phyloP scores from a whole-genome alignment of 1,140 invertebrate species.

The Drosophila ficusphila region DNA sequence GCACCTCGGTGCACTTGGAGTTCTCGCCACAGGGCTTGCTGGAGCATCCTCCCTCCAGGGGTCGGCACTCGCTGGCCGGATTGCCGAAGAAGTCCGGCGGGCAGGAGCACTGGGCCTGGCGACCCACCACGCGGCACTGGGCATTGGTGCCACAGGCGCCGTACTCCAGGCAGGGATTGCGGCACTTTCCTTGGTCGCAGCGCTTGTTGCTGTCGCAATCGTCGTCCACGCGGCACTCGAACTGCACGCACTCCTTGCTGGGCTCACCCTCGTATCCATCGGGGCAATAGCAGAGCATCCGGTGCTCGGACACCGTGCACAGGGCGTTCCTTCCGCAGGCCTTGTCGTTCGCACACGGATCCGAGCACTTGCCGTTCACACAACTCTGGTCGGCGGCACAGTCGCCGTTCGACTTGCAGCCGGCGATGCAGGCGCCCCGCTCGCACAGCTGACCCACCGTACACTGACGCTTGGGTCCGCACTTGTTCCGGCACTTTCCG shows the following conservation, averaged over 20 bases:
- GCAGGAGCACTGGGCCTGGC: constrained; percentile 92
- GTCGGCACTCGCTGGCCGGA: constrained; percentile 90
- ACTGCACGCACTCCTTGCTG: constrained; percentile 89
- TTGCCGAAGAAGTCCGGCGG: constrained; percentile 94
- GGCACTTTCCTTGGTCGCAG: constrained; percentile 90
- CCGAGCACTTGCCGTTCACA: constrained; percentile 89
- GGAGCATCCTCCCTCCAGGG: constrained; percentile 88
- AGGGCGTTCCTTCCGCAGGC: constrained; percentile 91
- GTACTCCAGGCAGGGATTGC: constrained; percentile 92
- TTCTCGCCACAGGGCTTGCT: constrained; percentile 93
- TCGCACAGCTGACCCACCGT: constrained; percentile 86
- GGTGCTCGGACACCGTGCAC: constrained; percentile 90
- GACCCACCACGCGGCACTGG: constrained; percentile 91
- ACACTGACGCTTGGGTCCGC: constrained; percentile 69
- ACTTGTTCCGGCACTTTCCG: constrained; percentile 85
- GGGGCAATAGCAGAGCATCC: constrained; percentile 93
- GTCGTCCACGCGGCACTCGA: constrained; percentile 90
- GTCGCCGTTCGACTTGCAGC: constrained; percentile 92
- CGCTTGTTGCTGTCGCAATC: constrained; percentile 92
- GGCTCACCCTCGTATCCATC: constrained; percentile 93
- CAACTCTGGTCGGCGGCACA: constrained; percentile 92
- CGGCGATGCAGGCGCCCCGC: constrained; percentile 87
- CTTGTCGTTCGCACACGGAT: constrained; percentile 89
- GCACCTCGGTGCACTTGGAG: constrained; percentile 91
- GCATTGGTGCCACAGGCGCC: constrained; percentile 93